Conservation (phyloP, 2,888 invertebrate genomes). For the Eupeodes luniger region DNA sequence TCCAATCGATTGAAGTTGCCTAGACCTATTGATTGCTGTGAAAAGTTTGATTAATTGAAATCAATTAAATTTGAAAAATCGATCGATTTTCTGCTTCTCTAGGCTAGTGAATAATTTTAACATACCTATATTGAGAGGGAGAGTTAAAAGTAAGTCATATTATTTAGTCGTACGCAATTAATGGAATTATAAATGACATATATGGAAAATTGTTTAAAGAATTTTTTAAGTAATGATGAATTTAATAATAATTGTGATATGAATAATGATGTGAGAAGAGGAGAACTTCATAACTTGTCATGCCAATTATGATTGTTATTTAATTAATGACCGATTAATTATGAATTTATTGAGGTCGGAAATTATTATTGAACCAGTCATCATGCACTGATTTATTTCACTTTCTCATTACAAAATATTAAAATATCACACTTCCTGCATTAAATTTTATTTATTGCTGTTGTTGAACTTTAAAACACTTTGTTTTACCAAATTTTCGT, state of each 20-base stretch:
- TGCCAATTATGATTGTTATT: neutral
- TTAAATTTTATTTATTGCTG: neutral
- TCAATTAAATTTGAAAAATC: constrained; percentile 46
- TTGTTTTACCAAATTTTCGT: neutral
- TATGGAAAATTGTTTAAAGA: constrained; percentile 45
- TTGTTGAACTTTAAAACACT: neutral
- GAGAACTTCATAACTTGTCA: constrained; percentile 42
- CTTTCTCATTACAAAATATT: neutral
- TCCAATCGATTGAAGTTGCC: constrained; percentile 62
- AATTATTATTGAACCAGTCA: neutral
- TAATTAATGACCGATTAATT: constrained; percentile 30
- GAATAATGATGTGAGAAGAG: constrained; percentile 34
- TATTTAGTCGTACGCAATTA: constrained; percentile 19
- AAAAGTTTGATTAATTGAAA: constrained; percentile 67
- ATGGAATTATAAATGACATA: constrained; percentile 47
- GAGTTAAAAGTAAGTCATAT: constrained; percentile 21
- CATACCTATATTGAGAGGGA: neutral
- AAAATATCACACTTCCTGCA: too few relatives aligned
- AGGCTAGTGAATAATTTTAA: constrained; percentile 7
- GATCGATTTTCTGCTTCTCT: constrained; percentile 29
- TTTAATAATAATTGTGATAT: neutral
- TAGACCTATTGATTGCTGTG: neutral
- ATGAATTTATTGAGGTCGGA: neutral
- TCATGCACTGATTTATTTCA: neutral
- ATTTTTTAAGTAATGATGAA: constrained; percentile 16